Percentiles rank a stretch among this genome's conserved stretches.
Conservation (phyloP, 2,797 vertebrate genomes). For the Pangasius mekongensis region DNA sequence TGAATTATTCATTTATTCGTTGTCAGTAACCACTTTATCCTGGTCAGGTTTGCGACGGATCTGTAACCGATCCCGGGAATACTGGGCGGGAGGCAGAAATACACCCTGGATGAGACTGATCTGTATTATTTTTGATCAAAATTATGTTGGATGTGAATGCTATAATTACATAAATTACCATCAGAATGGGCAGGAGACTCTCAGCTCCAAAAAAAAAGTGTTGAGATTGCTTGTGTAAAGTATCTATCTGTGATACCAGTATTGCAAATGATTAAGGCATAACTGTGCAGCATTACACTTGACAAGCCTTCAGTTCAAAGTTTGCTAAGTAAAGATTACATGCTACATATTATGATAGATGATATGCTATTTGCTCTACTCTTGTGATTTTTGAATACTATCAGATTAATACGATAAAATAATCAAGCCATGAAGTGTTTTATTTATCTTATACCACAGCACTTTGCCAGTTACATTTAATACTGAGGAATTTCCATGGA, state of each 20-base stretch:
- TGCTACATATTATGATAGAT: not conserved
- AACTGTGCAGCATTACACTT: not conserved
- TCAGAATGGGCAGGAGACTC: not conserved
- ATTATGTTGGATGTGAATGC: not conserved
- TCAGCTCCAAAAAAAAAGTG: not conserved
- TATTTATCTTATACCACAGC: not conserved
- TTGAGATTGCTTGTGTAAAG: not conserved
- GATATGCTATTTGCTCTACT: not conserved
- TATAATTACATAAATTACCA: slow-evolving; percentile 2
- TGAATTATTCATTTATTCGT: slow-evolving; percentile 16
- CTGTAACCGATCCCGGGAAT: not conserved
- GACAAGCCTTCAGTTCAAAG: not conserved
- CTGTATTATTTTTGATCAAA: not conserved
- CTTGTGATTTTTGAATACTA: not conserved
- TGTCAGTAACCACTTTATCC: not conserved
- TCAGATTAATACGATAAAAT: not conserved
- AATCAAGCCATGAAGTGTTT: not conserved
- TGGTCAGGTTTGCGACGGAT: not conserved
- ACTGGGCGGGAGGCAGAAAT: not conserved
- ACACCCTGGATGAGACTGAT: not conserved
- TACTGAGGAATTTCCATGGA: not conserved
- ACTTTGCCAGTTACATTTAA: not conserved
- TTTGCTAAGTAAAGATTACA: too few species aligned
- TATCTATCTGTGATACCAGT: not conserved
- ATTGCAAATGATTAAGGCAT: not conserved